phyloP scores from a whole-genome alignment of 64 coral and sea anemone species.

The Porites australiensis region DNA sequence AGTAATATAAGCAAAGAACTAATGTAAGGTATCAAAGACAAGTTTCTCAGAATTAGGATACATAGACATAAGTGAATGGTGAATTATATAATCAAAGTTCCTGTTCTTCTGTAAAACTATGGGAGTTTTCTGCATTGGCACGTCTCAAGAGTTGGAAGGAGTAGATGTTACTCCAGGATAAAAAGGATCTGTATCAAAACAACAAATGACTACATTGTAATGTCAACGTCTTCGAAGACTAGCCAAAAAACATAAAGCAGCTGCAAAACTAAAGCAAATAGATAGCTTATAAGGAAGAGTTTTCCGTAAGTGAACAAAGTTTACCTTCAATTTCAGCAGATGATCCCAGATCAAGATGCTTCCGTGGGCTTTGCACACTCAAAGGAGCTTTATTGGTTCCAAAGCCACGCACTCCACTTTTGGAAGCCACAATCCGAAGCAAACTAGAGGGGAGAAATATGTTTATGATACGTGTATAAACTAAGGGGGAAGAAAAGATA shows the following conservation, averaged over 20 bases:
- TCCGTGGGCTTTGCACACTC: background rate
- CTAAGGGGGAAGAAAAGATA: background rate
- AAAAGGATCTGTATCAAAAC: background rate
- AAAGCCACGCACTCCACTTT: background rate
- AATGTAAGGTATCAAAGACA: background rate
- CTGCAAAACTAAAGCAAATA: background rate
- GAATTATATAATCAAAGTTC: background rate
- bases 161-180: background rate
- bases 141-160: background rate
- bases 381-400: background rate
- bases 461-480: background rate
- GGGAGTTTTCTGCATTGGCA: constrained; percentile 1
- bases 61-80: background rate
- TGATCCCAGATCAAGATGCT: background rate
- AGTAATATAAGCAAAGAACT: background rate
- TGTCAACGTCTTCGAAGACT: background rate
- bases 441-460: background rate
- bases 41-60: background rate
- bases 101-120: background rate
- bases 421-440: background rate
- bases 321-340: background rate
- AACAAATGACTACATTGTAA: too few relatives aligned
- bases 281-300: background rate
- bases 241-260: background rate
- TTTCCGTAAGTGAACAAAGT: background rate